Conservation (phyloP, 1,140 invertebrate genomes). For the Macrostomum lignano region DNA sequence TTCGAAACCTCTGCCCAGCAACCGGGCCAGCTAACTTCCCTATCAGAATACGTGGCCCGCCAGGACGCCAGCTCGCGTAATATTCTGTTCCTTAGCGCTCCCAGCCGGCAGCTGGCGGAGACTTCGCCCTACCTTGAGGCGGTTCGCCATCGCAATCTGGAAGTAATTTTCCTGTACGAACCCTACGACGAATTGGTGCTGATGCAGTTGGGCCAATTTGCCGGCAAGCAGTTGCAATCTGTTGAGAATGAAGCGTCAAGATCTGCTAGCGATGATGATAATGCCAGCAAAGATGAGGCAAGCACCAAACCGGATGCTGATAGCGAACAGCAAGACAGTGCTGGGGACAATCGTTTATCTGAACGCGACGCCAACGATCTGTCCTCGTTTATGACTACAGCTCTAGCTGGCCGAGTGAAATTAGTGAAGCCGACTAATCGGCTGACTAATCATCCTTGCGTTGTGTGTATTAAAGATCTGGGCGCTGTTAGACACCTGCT, state of each 20-base stretch:
- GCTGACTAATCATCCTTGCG: too few species aligned
- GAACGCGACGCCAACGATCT: too few species aligned
- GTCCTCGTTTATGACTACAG: too few species aligned
- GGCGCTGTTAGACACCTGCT: too few species aligned
- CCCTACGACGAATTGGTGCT: slow-evolving; percentile 76
- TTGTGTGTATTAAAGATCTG: too few species aligned
- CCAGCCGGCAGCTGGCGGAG: slow-evolving; percentile 61
- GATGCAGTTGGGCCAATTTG: slow-evolving; percentile 56
- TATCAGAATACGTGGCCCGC: slow-evolving; percentile 47
- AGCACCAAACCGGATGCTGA: too few species aligned
- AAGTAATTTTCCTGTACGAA: slow-evolving; percentile 70
- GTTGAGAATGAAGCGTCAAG: slow-evolving; percentile 84
- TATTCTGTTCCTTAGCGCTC: slow-evolving; percentile 71
- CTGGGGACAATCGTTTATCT: too few species aligned
- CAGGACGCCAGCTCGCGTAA: slow-evolving; percentile 48
- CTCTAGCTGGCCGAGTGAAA: too few species aligned
- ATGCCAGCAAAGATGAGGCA: too few species aligned
- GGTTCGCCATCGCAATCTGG: slow-evolving; percentile 39
- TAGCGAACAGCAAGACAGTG: too few species aligned
- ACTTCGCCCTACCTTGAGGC: slow-evolving; percentile 75
- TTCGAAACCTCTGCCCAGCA: slow-evolving; percentile 60
- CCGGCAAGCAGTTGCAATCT: slow-evolving; percentile 45
- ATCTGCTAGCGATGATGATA: too few species aligned
- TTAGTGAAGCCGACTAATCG: too few species aligned
- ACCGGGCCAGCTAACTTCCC: slow-evolving; percentile 38